Percentiles rank a stretch among this genome's conserved stretches.
phyloP scores from a whole-genome alignment of 2,797 vertebrate genomes.

The Channallabes apus region DNA sequence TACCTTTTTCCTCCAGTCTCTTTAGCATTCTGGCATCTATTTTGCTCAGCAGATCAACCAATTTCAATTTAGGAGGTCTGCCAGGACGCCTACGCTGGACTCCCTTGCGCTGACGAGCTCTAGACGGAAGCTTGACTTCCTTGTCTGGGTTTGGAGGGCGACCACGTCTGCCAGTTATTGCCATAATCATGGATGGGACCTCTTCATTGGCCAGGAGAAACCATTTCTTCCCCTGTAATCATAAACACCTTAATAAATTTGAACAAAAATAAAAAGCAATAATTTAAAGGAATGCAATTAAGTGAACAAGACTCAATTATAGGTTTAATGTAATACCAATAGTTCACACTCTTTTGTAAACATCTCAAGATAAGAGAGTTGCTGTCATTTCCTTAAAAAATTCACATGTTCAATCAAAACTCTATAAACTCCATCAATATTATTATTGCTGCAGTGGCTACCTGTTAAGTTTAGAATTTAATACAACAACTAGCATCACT shows the following conservation, averaged over 20 bases:
- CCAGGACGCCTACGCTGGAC: constrained; percentile 83
- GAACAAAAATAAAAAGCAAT: neutral
- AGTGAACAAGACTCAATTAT: neutral
- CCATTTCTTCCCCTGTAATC: constrained; percentile 85
- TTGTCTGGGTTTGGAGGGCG: constrained; percentile 92
- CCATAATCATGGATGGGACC: constrained; percentile 94
- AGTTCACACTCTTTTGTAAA: neutral
- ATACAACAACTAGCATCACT: no score
- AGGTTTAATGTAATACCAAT: neutral
- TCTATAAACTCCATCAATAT: no score
- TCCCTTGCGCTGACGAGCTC: constrained; percentile 65
- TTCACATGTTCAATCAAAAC: neutral
- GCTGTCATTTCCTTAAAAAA: neutral
- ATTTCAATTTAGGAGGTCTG: constrained; percentile 87
- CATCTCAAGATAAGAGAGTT: neutral
- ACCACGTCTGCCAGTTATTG: constrained; percentile 93
- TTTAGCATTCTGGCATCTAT: constrained; percentile 84
- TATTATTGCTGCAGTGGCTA: no score
- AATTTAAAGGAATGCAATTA: neutral
- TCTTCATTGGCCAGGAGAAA: constrained; percentile 87
- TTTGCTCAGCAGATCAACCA: constrained; percentile 87
- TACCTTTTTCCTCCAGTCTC: constrained; percentile 88
- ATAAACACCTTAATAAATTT: neutral
- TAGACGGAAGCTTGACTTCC: constrained; percentile 66
- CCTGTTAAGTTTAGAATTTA: no score